Evolutionary conservation across 2,113 vertebrate genomes (phyloP).

Genomic region (Hemicordylus capensis): DNA sequence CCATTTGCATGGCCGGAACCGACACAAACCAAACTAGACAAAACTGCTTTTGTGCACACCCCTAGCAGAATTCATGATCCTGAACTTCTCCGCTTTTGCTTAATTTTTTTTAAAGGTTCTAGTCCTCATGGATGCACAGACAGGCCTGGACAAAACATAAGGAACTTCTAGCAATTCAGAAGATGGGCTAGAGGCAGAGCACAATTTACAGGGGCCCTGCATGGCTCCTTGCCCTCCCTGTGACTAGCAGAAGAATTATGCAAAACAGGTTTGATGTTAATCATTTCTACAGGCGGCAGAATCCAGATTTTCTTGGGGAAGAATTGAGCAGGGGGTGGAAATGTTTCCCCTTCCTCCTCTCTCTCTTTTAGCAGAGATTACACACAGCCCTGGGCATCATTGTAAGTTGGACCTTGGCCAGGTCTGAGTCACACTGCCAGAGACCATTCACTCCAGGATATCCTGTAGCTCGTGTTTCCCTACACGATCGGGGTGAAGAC

Average conservation of each 20-base stretch:
- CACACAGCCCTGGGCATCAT: neutral
- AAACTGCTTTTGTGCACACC: too few relatives aligned
- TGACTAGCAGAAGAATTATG: too few relatives aligned
- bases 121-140: neutral
- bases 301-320: neutral
- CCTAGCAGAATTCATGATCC: neutral
- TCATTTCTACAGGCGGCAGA: neutral
- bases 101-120: neutral
- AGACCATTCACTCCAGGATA: too few relatives aligned
- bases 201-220: neutral
- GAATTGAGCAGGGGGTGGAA: neutral
- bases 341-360: too few relatives aligned
- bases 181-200: neutral
- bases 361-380: neutral
- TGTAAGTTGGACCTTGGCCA: neutral
- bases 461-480: too few relatives aligned
- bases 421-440: too few relatives aligned
- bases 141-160: neutral
- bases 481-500: too few relatives aligned
- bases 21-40: too few relatives aligned
- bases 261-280: neutral
- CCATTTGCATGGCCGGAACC: too few relatives aligned
- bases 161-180: neutral
- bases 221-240: neutral
- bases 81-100: neutral